Percentiles rank a stretch among this genome's conserved stretches.
phyloP scores from a whole-genome alignment of 2,888 invertebrate genomes.

The Heliconius cydno region DNA sequence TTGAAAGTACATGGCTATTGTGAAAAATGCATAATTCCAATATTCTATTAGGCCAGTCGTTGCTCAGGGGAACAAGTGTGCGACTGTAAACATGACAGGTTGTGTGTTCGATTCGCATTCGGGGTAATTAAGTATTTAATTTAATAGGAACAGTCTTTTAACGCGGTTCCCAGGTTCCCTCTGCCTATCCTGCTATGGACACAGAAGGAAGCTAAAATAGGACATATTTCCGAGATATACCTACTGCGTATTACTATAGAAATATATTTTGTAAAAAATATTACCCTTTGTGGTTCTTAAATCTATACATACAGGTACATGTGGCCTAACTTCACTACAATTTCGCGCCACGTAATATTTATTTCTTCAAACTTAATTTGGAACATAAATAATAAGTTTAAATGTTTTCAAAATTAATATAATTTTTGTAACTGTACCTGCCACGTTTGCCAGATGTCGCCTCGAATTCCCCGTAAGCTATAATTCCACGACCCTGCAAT shows the following conservation, averaged over 20 bases:
- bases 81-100: no score
- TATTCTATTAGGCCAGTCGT: no score
- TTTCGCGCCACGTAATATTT: background rate
- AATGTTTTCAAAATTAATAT: slow-evolving; percentile 22
- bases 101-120: no score
- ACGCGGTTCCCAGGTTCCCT: no score
- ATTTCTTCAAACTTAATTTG: slow-evolving; percentile 4
- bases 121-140: no score
- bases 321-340: background rate
- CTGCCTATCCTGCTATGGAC: no score
- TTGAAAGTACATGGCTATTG: background rate
- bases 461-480: slow-evolving; percentile 36
- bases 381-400: slow-evolving; percentile 15
- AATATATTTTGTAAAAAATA: background rate
- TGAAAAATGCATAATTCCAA: background rate
- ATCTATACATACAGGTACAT: background rate
- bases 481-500: slow-evolving; percentile 49
- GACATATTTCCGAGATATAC: no score
- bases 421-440: slow-evolving; percentile 12
- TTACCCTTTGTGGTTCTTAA: background rate
- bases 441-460: slow-evolving; percentile 45
- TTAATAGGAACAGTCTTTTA: no score
- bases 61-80: no score
- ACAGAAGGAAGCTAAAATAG: no score
- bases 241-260: no score